Percentiles rank a stretch among this genome's conserved stretches.
Conservation (phyloP, 2,113 vertebrate species). For the Promerops cafer region DNA sequence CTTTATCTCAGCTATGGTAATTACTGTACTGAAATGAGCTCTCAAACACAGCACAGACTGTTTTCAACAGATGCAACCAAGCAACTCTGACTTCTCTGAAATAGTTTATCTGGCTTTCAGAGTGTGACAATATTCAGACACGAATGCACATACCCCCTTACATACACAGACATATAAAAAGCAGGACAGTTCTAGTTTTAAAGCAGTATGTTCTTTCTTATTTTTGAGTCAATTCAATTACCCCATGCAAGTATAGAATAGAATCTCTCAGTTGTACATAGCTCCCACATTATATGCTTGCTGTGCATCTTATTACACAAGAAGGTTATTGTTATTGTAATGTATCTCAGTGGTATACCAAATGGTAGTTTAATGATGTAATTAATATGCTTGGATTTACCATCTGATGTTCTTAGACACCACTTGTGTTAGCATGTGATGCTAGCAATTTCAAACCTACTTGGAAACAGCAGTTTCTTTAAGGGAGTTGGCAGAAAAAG, state of each 20-base stretch:
- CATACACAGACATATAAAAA: neutral
- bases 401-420: conserved; percentile 62
- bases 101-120: conserved; percentile 45
- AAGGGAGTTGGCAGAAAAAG: conserved; percentile 9
- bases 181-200: conserved; percentile 2
- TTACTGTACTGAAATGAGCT: conserved; percentile 66
- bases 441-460: conserved; percentile 2
- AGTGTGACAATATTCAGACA: neutral
- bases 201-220: conserved; percentile 11
- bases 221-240: conserved; percentile 42
- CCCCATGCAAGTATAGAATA: neutral
- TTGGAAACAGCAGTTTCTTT: conserved; percentile 27
- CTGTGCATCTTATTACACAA: conserved; percentile 54
- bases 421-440: conserved; percentile 25
- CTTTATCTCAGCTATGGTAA: conserved; percentile 73
- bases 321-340: conserved; percentile 68
- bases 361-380: conserved; percentile 69
- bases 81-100: conserved; percentile 55
- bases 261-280: conserved; percentile 18
- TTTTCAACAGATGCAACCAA: conserved; percentile 68
- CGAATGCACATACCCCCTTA: neutral
- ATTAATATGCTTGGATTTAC: conserved; percentile 71
- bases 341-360: conserved; percentile 57
- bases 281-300: neutral
- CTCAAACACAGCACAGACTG: conserved; percentile 54